phyloP scores from a whole-genome alignment of 2,797 vertebrate species.

The Mormyrops boulengeri region DNA sequence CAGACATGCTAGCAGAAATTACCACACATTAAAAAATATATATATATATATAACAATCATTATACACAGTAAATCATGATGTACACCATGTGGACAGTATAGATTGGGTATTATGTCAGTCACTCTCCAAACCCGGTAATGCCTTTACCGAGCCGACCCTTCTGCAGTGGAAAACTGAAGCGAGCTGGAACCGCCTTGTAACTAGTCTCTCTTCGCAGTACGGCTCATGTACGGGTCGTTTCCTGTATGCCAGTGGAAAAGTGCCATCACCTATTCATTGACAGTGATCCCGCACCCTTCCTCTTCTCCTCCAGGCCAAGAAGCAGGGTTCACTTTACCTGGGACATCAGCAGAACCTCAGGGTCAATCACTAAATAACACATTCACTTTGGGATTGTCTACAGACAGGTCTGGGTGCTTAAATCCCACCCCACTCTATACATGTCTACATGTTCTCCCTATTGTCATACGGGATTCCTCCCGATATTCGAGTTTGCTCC shows the following conservation, averaged over 20 bases:
- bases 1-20: too few relatives aligned
- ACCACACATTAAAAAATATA: too few relatives aligned
- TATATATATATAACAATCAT: too few relatives aligned
- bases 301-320: not conserved
- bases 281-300: not conserved
- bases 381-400: not conserved
- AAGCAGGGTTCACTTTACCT: not conserved
- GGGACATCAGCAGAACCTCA: not conserved
- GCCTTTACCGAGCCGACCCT: not conserved
- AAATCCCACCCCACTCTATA: not conserved
- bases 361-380: not conserved
- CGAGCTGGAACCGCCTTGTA: not conserved
- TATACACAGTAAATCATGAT: not conserved
- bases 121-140: not conserved
- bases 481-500: not conserved
- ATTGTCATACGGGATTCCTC: not conserved
- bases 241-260: not conserved
- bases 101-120: not conserved
- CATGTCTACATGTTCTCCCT: not conserved
- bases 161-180: not conserved
- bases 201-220: not conserved
- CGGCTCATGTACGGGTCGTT: not conserved
- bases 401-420: not conserved
- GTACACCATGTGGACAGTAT: not conserved
- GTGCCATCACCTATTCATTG: not conserved